phyloP scores from a whole-genome alignment of 2,113 vertebrate species.

The Sapayoa aenigma region DNA sequence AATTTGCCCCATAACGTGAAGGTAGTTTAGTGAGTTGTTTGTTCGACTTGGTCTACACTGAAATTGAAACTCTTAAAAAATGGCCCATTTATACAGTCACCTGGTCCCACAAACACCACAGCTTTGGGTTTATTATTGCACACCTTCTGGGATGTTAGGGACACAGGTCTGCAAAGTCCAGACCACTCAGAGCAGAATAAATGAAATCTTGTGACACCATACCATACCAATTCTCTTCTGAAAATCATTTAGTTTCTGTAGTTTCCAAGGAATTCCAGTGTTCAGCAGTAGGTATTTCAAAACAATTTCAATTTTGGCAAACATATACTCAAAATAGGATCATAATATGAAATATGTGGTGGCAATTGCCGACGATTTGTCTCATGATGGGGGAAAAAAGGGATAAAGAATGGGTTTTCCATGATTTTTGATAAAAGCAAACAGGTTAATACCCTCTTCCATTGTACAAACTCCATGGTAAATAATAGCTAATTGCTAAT shows the following conservation, averaged over 20 bases:
- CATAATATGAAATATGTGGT: not conserved
- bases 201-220: not conserved
- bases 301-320: not conserved
- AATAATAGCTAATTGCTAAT: not conserved
- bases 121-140: not conserved
- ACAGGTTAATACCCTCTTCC: not conserved
- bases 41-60: not conserved
- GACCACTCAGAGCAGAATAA: not conserved
- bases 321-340: not conserved
- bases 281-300: not conserved
- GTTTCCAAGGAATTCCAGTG: not conserved
- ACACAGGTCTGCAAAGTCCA: not conserved
- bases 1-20: slow-evolving; percentile 49
- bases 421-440: not conserved
- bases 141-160: not conserved
- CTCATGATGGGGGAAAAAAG: not conserved
- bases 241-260: not conserved
- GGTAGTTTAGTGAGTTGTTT: slow-evolving; percentile 1
- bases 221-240: not conserved
- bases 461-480: not conserved
- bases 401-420: not conserved
- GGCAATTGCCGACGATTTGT: not conserved
- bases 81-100: not conserved
- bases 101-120: not conserved
- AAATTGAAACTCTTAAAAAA: not conserved